Evolutionary conservation across 2,113 vertebrate genomes (phyloP).

Genomic region (Alligator mississippiensis): DNA sequence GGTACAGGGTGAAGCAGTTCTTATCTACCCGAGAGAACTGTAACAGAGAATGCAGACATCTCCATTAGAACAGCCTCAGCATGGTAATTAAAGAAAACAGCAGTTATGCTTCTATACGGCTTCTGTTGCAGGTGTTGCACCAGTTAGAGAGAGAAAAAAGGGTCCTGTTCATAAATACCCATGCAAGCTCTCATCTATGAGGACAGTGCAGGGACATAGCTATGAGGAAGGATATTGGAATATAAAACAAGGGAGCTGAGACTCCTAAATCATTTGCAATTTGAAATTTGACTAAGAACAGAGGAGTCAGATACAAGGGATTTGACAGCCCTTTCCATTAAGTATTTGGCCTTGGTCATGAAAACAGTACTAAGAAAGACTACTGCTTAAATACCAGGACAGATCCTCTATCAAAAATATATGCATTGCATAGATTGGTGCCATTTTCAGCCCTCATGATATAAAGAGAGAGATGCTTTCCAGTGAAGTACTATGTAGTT

Average conservation of each 20-base stretch:
- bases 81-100: not conserved
- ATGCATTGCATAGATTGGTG: accelerated
- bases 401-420: not conserved
- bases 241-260: not conserved
- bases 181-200: accelerated
- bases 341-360: not conserved
- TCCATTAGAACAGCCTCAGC: not conserved
- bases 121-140: not conserved
- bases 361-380: not conserved
- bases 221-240: accelerated
- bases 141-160: accelerated
- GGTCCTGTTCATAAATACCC: accelerated
- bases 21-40: accelerated
- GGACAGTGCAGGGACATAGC: not conserved
- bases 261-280: not conserved
- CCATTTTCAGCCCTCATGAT: not conserved
- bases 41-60: accelerated
- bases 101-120: accelerated
- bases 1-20: not conserved
- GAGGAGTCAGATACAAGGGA: not conserved
- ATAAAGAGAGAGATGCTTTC: accelerated
- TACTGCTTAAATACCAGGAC: accelerated
- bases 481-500: accelerated
- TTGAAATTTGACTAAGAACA: accelerated
- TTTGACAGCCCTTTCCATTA: accelerated